Percentiles rank a stretch among this genome's conserved stretches.
Conservation (phyloP, 2,797 vertebrate species). For the Sciurus carolinensis region DNA sequence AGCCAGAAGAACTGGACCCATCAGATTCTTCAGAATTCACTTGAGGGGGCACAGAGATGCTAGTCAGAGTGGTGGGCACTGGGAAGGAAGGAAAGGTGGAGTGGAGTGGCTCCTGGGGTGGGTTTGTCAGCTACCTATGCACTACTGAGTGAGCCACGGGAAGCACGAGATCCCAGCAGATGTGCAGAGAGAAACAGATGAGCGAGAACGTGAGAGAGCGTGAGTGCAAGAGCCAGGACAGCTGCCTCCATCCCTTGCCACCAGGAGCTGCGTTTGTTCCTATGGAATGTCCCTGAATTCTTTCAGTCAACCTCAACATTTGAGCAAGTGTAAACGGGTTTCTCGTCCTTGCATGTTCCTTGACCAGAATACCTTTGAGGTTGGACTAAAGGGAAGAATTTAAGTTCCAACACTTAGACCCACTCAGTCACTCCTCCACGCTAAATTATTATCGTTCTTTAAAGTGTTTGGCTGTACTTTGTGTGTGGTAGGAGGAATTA, state of each 20-base stretch:
- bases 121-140: background rate
- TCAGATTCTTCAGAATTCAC: background rate
- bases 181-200: background rate
- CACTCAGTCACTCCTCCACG: background rate
- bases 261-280: background rate
- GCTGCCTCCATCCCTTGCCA: background rate
- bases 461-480: background rate
- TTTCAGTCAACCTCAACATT: background rate
- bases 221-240: background rate
- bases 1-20: background rate
- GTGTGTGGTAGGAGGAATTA: slow-evolving; percentile 28
- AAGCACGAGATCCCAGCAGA: background rate
- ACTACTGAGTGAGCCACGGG: background rate
- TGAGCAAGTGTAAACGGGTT: background rate
- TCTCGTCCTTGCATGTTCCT: background rate
- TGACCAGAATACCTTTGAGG: background rate
- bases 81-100: background rate
- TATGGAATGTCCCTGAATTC: background rate
- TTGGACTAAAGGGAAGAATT: background rate
- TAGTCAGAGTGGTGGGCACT: background rate
- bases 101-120: background rate
- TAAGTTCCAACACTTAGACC: background rate
- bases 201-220: background rate
- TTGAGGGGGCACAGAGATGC: background rate
- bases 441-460: background rate